A percentile compares a stretch with the other conserved stretches of the same genome.
These are phyloP conservation scores for Rotaria magnacalcarata DNA, from an alignment of 2,888 invertebrate genomes.

Conservation along the genomic window DNA sequence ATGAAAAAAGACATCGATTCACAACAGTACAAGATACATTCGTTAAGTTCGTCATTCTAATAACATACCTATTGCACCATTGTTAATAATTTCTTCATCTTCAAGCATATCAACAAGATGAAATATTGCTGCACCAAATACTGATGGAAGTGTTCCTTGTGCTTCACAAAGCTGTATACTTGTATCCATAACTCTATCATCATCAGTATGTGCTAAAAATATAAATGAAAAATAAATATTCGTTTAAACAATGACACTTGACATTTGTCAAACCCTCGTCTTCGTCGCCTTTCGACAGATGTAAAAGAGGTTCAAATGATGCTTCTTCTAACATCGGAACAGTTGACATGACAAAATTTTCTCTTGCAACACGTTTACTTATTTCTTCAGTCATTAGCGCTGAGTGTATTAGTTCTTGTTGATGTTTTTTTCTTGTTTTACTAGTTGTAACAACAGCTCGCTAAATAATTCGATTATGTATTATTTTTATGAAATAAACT, in stretches of 20 bases:
- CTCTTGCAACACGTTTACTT: constrained; percentile 84
- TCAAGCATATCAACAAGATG: constrained; percentile 88
- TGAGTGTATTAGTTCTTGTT: constrained; percentile 90
- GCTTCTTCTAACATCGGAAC: constrained; percentile 71
- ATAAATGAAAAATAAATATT: not conserved
- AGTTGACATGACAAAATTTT: constrained; percentile 87
- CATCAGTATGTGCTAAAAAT: constrained; percentile 17
- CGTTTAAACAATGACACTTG: not conserved
- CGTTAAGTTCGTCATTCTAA: not conserved
- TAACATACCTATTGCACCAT: constrained; percentile 38
- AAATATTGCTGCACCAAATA: constrained; percentile 87
- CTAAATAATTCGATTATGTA: not conserved
- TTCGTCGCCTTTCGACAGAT: constrained; percentile 64
- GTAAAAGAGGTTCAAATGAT: constrained; percentile 86
- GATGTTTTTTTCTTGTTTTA: constrained; percentile 94
- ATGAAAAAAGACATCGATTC: too few relatives aligned
- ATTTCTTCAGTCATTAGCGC: constrained; percentile 92
- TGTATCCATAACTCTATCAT: constrained; percentile 52
- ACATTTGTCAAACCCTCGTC: constrained; percentile 54
- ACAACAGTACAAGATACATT: too few relatives aligned
- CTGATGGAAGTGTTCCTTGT: constrained; percentile 90
- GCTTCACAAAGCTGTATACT: constrained; percentile 74
- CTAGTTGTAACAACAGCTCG: constrained; percentile 91
- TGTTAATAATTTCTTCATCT: constrained; percentile 82
- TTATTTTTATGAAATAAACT: too few relatives aligned